phyloP scores from a whole-genome alignment of 2,113 vertebrate species.

The Balaeniceps rex region DNA sequence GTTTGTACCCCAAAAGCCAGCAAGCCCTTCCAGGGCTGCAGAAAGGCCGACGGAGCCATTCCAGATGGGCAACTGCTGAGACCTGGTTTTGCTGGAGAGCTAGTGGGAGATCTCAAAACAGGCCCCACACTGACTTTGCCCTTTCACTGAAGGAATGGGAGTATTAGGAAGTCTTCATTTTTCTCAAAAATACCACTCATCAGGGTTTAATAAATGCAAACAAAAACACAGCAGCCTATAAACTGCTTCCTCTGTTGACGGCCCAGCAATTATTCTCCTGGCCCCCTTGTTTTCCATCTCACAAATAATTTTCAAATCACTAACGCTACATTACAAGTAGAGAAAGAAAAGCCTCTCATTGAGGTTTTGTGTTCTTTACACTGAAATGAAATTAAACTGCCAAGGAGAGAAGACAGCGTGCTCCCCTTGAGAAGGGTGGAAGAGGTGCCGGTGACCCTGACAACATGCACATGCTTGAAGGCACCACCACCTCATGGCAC shows the following conservation, averaged over 20 bases:
- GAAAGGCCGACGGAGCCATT: rapidly evolving
- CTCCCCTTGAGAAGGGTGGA: background rate
- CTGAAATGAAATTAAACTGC: background rate
- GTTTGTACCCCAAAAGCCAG: background rate
- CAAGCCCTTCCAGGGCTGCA: background rate
- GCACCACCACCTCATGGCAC: background rate
- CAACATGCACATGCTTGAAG: background rate
- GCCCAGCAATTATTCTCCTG: background rate
- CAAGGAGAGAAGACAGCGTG: background rate
- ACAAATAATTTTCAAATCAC: background rate
- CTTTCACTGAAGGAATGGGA: background rate
- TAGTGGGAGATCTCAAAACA: background rate
- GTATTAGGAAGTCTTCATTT: background rate
- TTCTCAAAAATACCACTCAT: background rate
- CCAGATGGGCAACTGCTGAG: background rate
- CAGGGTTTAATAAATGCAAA: background rate
- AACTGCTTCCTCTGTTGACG: background rate
- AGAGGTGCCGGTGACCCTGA: background rate
- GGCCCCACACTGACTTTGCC: background rate
- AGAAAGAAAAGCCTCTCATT: background rate
- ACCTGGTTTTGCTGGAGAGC: background rate
- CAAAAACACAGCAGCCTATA: background rate
- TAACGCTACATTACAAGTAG: background rate
- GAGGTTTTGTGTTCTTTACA: background rate
- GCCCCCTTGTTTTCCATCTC: background rate